A percentile compares a stretch with the other conserved stretches of the same genome.
Conservation (phyloP, 1,140 invertebrate species). For the Lineus longissimus region DNA sequence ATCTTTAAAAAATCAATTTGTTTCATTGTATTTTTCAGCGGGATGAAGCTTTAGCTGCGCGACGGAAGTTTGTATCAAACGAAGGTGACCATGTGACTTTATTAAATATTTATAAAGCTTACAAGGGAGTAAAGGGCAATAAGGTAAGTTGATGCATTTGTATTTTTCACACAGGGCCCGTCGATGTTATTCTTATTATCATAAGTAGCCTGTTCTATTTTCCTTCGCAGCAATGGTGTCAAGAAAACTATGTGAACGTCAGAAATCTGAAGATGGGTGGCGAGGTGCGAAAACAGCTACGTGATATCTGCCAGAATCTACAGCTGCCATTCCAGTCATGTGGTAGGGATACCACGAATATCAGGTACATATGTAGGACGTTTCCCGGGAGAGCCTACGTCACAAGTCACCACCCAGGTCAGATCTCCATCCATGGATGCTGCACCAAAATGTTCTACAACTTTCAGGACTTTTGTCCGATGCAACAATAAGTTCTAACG, state of each 20-base stretch:
- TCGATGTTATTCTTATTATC: constrained; percentile 3
- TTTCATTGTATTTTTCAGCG: constrained; percentile 51
- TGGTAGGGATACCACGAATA: constrained; percentile 66
- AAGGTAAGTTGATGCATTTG: constrained; percentile 57
- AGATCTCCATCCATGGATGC: no score
- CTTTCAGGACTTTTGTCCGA: not conserved
- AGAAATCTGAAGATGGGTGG: constrained; percentile 79
- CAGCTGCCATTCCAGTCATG: constrained; percentile 70
- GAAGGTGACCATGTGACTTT: constrained; percentile 91
- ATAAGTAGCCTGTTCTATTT: no score
- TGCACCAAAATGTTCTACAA: not conserved
- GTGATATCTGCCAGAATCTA: constrained; percentile 69
- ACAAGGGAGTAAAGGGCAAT: constrained; percentile 64
- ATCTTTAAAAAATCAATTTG: constrained; percentile 11
- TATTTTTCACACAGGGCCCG: not conserved
- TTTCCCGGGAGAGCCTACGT: no score
- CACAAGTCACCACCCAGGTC: no score
- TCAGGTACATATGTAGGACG: constrained; percentile 63
- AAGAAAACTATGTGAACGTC: constrained; percentile 82
- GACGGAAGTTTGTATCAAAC: constrained; percentile 73
- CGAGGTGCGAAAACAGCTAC: constrained; percentile 79
- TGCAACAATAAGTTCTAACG: constrained; percentile 12
- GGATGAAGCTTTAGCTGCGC: constrained; percentile 64
- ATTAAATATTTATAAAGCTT: constrained; percentile 83
- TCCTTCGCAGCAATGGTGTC: constrained; percentile 74